Percentiles rank a stretch among this genome's conserved stretches.
These are phyloP conservation scores for Glossosoma conforme DNA, from an alignment of 1,140 invertebrate genomes.

Conservation along the genomic window DNA sequence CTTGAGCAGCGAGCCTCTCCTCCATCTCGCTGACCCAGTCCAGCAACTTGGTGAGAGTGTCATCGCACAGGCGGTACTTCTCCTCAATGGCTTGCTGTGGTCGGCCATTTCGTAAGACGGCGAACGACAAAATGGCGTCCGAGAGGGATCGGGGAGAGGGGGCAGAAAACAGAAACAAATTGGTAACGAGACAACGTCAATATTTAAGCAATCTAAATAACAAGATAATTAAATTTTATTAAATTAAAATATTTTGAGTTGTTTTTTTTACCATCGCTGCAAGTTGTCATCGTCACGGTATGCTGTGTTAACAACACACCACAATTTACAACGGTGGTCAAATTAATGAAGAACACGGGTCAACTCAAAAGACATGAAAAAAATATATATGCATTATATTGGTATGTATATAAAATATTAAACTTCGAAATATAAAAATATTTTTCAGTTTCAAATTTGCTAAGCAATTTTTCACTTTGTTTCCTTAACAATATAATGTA, in stretches of 20 bases:
- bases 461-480: no score
- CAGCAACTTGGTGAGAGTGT: conserved; percentile 75
- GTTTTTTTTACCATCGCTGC: no score
- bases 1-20: conserved; percentile 80
- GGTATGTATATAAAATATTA: neutral
- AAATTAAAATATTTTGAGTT: no score
- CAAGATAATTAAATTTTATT: no score
- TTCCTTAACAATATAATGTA: no score
- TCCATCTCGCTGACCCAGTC: conserved; percentile 87
- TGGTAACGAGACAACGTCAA: no score
- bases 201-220: no score
- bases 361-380: no score
- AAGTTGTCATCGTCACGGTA: no score
- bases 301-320: no score
- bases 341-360: no score
- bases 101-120: conserved; percentile 35
- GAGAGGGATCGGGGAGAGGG: conserved; percentile 7
- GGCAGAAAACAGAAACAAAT: conserved; percentile 13
- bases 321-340: no score
- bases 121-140: conserved; percentile 36
- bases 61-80: conserved; percentile 86
- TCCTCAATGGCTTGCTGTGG: conserved; percentile 88
- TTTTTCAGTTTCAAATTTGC: neutral
- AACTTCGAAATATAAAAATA: neutral
- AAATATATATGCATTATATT: neutral